phyloP scores from a whole-genome alignment of 2,888 invertebrate species.

The Blastobasis lacticolella region DNA sequence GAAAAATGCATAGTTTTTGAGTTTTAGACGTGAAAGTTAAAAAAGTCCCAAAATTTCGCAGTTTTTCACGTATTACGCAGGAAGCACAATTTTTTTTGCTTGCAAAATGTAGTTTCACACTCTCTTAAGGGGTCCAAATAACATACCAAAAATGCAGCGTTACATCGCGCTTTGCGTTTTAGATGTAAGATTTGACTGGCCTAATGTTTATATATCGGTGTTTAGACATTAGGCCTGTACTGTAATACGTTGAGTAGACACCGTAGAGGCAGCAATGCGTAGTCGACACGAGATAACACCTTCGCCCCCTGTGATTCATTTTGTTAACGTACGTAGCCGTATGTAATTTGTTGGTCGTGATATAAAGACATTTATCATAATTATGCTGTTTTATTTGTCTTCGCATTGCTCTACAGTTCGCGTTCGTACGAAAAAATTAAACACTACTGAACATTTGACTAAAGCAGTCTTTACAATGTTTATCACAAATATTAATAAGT shows the following conservation, averaged over 20 bases:
- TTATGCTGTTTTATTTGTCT: conserved; percentile 20
- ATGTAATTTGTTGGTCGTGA: conserved; percentile 50
- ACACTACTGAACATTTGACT: conserved; percentile 34
- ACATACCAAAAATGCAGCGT: too few species aligned
- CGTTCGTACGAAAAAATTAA: conserved; percentile 7
- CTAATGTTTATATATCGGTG: conserved; percentile 24
- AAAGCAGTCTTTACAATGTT: conserved; percentile 36
- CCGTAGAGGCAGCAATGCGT: conserved; percentile 41
- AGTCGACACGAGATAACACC: conserved; percentile 59
- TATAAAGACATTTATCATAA: conserved; percentile 52
- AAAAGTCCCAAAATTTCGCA: too few species aligned
- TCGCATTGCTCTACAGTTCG: conserved; percentile 1
- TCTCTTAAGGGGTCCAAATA: too few species aligned
- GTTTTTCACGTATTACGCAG: too few species aligned
- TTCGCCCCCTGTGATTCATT: conserved; percentile 68
- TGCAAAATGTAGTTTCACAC: too few species aligned
- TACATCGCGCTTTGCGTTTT: too few species aligned
- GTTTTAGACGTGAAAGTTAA: too few species aligned
- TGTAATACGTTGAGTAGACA: conserved; percentile 19
- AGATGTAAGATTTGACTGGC: too few species aligned
- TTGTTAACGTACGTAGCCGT: conserved; percentile 44
- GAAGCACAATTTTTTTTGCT: too few species aligned
- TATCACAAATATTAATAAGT: background rate
- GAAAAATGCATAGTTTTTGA: too few species aligned
- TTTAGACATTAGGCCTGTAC: conserved; percentile 27